Evolutionary conservation across 2,888 invertebrate species (phyloP), one percentile per base, ranked within the genome.

Genomic region (Euplagia quadripunctaria): DNA sequence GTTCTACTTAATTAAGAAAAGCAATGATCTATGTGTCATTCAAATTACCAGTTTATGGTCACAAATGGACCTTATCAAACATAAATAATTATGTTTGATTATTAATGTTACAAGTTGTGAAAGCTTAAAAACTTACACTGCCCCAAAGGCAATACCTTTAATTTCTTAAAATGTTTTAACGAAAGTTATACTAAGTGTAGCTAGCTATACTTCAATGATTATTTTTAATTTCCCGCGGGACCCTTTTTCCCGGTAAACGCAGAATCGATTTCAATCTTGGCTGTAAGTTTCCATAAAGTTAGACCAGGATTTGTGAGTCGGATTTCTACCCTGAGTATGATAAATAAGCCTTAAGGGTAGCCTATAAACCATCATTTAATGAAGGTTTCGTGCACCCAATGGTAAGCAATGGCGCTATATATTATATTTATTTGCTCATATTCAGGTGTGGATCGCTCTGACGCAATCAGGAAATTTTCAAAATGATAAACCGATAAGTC

Each of bases 171-270:
- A 69, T 68, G 58, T 58, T 69, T 69, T 46, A 69, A 17, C 64
- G 51, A 70, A 78, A 71, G 70, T 64, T 20, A 70, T 70, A 75
- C 46, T 73, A 71, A 73, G 67, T 74, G 68, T 76, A 78, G 75
- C 84, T 74, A 77, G 77, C 78, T 74, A 71, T 78, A 70, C 74
- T 76, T 66, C 58, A 77, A 65, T 72, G 84, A 82, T 84, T 78
- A 82, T 84, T 79, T 84, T 82, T 82, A 82, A 82, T 82, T 82
- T 84, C 84, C 84, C 82, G 41, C 20, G 74, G 75, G 82, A 74
- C 64, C 76, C 70, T 72, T 83, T 84, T 78, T 84, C 78, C 68
- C 80, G 76, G 75, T 73, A 76, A 79, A 72, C 64, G 82, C 72
- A 64, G 71, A 78, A 82, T 84, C 78, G 84, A 82, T 84, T 84